Evolutionary conservation across 2,113 vertebrate species (phyloP).

Genomic region (Pimephales promelas): DNA sequence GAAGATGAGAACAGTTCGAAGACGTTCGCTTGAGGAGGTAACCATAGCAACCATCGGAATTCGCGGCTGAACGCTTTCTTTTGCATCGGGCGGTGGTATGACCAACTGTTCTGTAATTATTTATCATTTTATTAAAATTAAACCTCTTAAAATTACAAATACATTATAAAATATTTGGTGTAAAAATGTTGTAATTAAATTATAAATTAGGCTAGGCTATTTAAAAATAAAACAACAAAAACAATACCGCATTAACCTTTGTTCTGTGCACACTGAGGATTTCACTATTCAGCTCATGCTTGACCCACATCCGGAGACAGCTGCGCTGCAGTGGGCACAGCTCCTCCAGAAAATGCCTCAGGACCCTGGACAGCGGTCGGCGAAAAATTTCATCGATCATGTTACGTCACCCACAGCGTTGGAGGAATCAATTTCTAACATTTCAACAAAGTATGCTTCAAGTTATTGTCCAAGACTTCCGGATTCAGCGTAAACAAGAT

Average conservation of each 20-base stretch:
- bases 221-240: too few relatives aligned
- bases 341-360: conserved; percentile 15
- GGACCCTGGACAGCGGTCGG: conserved; percentile 49
- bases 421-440: background rate
- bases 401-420: background rate
- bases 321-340: background rate
- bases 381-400: conserved; percentile 7
- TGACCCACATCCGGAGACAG: conserved; percentile 41
- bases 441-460: background rate
- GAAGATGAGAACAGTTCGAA: background rate
- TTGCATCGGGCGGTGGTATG: background rate
- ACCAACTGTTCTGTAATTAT: background rate
- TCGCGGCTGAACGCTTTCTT: background rate
- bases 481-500: background rate
- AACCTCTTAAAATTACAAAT: background rate
- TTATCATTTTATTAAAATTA: background rate
- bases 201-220: too few relatives aligned
- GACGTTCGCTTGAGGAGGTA: background rate
- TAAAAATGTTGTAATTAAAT: too few relatives aligned
- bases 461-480: background rate
- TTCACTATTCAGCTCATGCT: conserved; percentile 41
- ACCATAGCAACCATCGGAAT: background rate
- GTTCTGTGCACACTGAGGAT: background rate
- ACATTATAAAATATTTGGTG: too few relatives aligned
- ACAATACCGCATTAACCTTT: background rate